A percentile compares a stretch with the other conserved stretches of the same genome.
Conservation (phyloP, 2,113 vertebrate species). For the Athene noctua region DNA sequence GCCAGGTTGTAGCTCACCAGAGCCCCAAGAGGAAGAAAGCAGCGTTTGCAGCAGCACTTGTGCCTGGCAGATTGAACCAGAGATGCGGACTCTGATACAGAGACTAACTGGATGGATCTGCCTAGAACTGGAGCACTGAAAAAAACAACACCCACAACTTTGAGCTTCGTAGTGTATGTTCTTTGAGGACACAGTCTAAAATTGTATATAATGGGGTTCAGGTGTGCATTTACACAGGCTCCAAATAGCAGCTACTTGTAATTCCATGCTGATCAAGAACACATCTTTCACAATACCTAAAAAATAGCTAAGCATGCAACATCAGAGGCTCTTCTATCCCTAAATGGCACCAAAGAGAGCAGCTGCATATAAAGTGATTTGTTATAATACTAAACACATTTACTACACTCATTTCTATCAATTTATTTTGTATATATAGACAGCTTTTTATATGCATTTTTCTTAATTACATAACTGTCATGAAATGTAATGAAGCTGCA, state of each 20-base stretch:
- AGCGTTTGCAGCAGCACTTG: not conserved
- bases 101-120: not conserved
- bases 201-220: not conserved
- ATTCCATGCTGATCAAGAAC: not conserved
- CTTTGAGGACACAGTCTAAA: not conserved
- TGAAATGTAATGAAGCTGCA: not conserved
- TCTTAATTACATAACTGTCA: slow-evolving; percentile 43
- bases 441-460: slow-evolving; percentile 44
- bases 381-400: slow-evolving; percentile 31
- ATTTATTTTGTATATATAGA: slow-evolving; percentile 57
- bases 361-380: slow-evolving; percentile 31
- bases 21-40: not conserved
- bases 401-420: slow-evolving; percentile 55
- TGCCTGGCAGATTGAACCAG: not conserved
- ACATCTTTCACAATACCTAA: not conserved
- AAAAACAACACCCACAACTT: not conserved
- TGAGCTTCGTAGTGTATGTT: not conserved
- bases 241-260: not conserved
- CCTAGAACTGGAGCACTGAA: not conserved
- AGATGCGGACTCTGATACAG: accelerated
- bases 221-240: not conserved
- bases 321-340: not conserved
- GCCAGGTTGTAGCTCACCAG: not conserved
- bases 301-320: not conserved
- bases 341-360: slow-evolving; percentile 71